Percentiles rank a stretch among this genome's conserved stretches.
phyloP scores from a whole-genome alignment of 2,888 invertebrate species.

The Aporophyla lueneburgensis region DNA sequence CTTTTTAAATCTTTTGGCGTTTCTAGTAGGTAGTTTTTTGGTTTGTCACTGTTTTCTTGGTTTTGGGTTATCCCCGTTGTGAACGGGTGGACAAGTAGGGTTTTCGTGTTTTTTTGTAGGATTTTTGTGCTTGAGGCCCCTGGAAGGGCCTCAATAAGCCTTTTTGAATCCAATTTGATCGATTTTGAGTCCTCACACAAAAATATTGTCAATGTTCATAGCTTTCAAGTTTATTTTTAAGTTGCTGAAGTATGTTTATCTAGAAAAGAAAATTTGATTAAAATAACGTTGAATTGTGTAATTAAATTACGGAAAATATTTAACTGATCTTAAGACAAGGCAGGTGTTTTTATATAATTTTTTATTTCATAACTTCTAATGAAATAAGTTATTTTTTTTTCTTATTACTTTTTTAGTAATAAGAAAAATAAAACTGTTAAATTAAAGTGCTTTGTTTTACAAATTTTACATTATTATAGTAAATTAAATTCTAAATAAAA shows the following conservation, averaged over 20 bases:
- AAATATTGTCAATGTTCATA: constrained; percentile 4
- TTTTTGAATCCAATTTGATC: constrained; percentile 86
- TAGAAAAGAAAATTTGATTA: not conserved
- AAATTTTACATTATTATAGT: too few relatives aligned
- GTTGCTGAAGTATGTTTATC: not conserved
- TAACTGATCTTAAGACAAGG: too few relatives aligned
- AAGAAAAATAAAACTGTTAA: too few relatives aligned
- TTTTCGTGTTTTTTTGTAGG: constrained; percentile 72
- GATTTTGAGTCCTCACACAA: constrained; percentile 57
- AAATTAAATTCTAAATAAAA: too few relatives aligned
- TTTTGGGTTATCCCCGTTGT: constrained; percentile 38
- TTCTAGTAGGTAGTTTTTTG: constrained; percentile 82
- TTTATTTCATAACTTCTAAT: too few relatives aligned
- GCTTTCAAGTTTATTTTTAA: not conserved
- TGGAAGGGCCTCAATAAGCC: constrained; percentile 79
- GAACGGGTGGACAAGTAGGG: constrained; percentile 83
- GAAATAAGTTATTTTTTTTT: too few relatives aligned
- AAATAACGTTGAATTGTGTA: not conserved
- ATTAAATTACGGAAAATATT: too few relatives aligned
- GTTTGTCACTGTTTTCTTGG: constrained; percentile 63
- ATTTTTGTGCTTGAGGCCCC: constrained; percentile 77
- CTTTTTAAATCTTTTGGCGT: constrained; percentile 84
- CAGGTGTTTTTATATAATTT: too few relatives aligned
- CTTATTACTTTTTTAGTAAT: too few relatives aligned
- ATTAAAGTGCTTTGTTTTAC: too few relatives aligned